Base-by-base conservation (phyloP, 2,113 vertebrate species). In the Ophthalmolycus amberensis region DNA sequence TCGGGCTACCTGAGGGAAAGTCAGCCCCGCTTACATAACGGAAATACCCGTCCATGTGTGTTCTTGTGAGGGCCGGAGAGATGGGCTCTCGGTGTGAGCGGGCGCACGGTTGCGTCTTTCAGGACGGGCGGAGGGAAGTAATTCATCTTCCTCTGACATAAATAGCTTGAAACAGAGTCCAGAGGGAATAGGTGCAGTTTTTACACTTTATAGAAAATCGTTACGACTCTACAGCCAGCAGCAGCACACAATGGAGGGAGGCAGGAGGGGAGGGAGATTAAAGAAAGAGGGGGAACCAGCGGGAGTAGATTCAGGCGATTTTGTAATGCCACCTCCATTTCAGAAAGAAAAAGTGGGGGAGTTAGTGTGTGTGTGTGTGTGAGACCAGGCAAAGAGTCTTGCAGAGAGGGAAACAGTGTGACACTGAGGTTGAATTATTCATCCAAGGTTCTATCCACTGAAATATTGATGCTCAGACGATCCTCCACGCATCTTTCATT, bases 381-480 rank as follows among this genome's bases (percentile, higher is more conserved):
- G 74, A 2, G 81, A 75, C 59, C 70, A 66, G 69, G 75, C 85
- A 78, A 82, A 80, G 67, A 85, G 69, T 79, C 80, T 72, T 65
- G 59, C 72, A 12, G 59, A 66, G 75, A 44, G 80, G 73, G 62
- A 84, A 80, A 77, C 86, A 82, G 77, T 71, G 65, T 62, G 79
- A 91, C 86, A 89, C 56, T 0, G 22, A 65, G 62, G 59, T 22
- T 92, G 69, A 92, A 94, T 93, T 88, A 93, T 94, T 94, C 81
- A 94, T 90, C 69, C 71, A 79, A 91, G 82, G 77, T 85, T 88
- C 79, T 22, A 46, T 78, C 79, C 63, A 25, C 69, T 92, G 67
- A 93, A 92, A 95, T 88, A 93, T 92, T 93, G 66, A 94, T 91
- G 88, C 67, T 73, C 50, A 72, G 70, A 86, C 77, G 72, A 83